Evolutionary conservation across 1,140 invertebrate species (phyloP), one percentile per base, ranked within the genome.

Genomic region (Brachionus angularis): DNA sequence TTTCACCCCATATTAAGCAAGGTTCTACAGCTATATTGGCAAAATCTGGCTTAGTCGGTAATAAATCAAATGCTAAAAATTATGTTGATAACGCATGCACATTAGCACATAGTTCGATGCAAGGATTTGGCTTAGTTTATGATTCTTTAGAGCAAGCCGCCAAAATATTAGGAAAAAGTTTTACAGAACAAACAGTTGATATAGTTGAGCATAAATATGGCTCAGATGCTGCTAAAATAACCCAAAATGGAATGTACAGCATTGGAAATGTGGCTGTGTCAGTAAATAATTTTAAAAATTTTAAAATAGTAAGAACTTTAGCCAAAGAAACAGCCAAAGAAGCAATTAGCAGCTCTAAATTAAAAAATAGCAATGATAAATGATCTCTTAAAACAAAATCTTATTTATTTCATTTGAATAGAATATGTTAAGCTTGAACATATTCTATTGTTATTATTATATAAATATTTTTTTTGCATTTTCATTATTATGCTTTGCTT

Each of bases 201-300:
- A 31, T 70, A 16, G 67, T 70, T 31, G 46, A 70, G 16, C 67
- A 70, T 14, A 70, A 70, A 69, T 69, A 70, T 29, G 67, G 67
- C 10, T 16, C 46, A 16, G 67, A 70, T 10, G 67, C 67, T 16
- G 46, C 67, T 12, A 50, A 50, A 12, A 23, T 70, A 31, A 52
- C 67, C 5, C 46, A 70, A 18, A 70, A 50, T 52, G 46, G 46
- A 4, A 14, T 50, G 1, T 53, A 14, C 27, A 50, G 46, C 25
- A 47, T 52, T 36, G 67, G 67, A 25, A 70, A 70, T 44, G 46
- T 21, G 14, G 67, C 67, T 14, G 21, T 50, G 12, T 34, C 67
- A 25, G 29, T 33, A 1, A 33, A 70, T 44, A 50, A 70, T 44
- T 36, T 70, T 52, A 23, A 7, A 25, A 36, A 67, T 50, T 34